Base-by-base conservation (phyloP, 2,888 invertebrate genomes). In the Aleiodes leptofemur region DNA sequence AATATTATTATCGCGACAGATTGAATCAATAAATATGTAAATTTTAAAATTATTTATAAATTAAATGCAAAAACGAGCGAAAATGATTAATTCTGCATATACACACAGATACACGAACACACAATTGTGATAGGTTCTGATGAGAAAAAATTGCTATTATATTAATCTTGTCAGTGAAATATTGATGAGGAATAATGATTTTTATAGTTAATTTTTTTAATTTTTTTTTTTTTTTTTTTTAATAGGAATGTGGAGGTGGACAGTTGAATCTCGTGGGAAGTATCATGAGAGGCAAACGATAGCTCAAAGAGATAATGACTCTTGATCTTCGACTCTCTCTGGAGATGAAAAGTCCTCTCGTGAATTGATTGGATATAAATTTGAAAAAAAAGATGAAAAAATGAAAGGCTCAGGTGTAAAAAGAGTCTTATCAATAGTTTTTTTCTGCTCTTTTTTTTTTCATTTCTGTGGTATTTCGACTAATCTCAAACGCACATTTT, bases 191-290 rank as follows among this genome's bases (percentile, higher is more conserved):
- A 59, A 59, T 59, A n/a, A 59, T 34, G 34, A 31, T 59, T 38
- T n/a, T 34, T 31, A 31, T 34, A 13, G 34, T 29, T n/a, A 56
- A 23, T 23, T 56, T 29, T 23, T 34, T 34, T n/a, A n/a, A n/a
- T 59, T 23, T 56, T 31, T n/a, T 59, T n/a, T 51, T n/a, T 34
- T 34, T n/a, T 59, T 23, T 56, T 31, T n/a, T 59, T n/a, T 51
- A n/a, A n/a, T 14, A 59, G 34, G 34, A 38, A 23, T 7, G 73
- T 38, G 69, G 57, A 51, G 69, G 59, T 74, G 69, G 69, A 69
- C 74, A 74, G 53, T 34, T 55, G 14, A 14, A n/a, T 61, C 51
- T 43, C 53, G 74, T 74, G 74, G 74, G 74, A 74, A 74, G 61
- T 55, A 61, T 29, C 13, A 11, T 31, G 29, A 57, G 57, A 23